Percentiles rank a stretch among this genome's conserved stretches.
Conservation (phyloP, 1,140 invertebrate genomes). For the Drosophila paulistorum region DNA sequence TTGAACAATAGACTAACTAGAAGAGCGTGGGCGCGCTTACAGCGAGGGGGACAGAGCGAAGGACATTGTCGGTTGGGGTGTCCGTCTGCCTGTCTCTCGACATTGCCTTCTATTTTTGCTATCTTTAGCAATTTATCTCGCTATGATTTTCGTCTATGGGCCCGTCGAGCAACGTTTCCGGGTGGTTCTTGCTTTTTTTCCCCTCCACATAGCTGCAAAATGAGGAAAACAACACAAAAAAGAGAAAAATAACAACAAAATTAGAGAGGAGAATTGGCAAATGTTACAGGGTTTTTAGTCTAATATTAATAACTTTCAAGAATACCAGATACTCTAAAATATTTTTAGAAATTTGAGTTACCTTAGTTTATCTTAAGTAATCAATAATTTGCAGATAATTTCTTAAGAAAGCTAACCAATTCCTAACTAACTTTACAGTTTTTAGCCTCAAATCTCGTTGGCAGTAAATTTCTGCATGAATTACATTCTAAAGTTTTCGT, state of each 20-base stretch:
- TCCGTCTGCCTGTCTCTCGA: slow-evolving; percentile 3
- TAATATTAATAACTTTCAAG: neutral
- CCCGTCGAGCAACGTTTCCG: slow-evolving; percentile 54
- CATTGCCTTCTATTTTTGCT: slow-evolving; percentile 42
- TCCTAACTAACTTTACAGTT: too few relatives aligned
- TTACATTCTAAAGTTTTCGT: neutral
- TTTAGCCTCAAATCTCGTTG: too few relatives aligned
- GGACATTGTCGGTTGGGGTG: slow-evolving; percentile 6
- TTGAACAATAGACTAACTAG: slow-evolving; percentile 58
- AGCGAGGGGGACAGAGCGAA: neutral
- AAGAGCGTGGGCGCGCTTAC: slow-evolving; percentile 16
- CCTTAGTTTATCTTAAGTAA: too few relatives aligned
- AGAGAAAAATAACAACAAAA: slow-evolving; percentile 4
- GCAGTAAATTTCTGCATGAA: too few relatives aligned
- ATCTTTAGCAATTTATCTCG: slow-evolving; percentile 76
- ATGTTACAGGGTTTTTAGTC: neutral
- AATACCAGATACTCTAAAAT: neutral
- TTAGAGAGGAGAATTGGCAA: slow-evolving; percentile 11
- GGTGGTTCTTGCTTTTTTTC: neutral
- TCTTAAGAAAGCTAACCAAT: too few relatives aligned
- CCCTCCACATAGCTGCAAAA: neutral
- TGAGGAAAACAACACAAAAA: neutral
- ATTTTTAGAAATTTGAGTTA: too few relatives aligned
- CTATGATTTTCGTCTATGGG: slow-evolving; percentile 63
- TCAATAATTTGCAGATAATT: too few relatives aligned